Percentiles rank a stretch among this genome's conserved stretches.
phyloP scores from a whole-genome alignment of 2,888 invertebrate genomes.

The Brachynemurus nebulosus region DNA sequence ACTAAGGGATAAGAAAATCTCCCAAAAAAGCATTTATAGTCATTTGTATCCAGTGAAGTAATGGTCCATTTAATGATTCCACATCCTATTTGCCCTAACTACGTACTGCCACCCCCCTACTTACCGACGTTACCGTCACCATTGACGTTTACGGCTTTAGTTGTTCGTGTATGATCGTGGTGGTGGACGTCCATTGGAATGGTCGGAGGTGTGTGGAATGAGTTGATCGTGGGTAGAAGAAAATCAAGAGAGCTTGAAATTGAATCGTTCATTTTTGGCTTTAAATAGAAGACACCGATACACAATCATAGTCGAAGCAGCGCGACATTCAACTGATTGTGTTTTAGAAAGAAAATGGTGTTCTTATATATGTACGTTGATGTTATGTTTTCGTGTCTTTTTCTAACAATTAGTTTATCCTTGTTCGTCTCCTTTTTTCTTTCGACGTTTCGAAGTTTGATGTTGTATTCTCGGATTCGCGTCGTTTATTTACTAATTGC shows the following conservation, averaged over 20 bases:
- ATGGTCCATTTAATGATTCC: slow-evolving; percentile 35
- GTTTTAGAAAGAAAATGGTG: too few species aligned
- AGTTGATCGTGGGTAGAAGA: slow-evolving; percentile 14
- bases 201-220: too few species aligned
- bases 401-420: too few species aligned
- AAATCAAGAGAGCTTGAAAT: slow-evolving; percentile 35
- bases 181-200: too few species aligned
- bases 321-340: too few species aligned
- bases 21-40: slow-evolving; percentile 26
- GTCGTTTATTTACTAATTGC: too few species aligned
- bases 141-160: background rate
- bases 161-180: background rate
- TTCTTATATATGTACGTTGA: too few species aligned
- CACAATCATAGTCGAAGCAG: too few species aligned
- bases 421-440: too few species aligned
- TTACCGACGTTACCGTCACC: background rate
- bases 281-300: slow-evolving; percentile 22
- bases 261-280: slow-evolving; percentile 30
- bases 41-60: slow-evolving; percentile 34
- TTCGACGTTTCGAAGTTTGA: too few species aligned
- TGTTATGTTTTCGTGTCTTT: too few species aligned
- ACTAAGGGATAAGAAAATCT: slow-evolving; percentile 11
- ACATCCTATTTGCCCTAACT: slow-evolving; percentile 28
- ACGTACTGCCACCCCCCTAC: background rate
- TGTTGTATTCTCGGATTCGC: too few species aligned